Base-by-base conservation (phyloP, 2,113 vertebrate species). In the Phylloscopus trochiloides region DNA sequence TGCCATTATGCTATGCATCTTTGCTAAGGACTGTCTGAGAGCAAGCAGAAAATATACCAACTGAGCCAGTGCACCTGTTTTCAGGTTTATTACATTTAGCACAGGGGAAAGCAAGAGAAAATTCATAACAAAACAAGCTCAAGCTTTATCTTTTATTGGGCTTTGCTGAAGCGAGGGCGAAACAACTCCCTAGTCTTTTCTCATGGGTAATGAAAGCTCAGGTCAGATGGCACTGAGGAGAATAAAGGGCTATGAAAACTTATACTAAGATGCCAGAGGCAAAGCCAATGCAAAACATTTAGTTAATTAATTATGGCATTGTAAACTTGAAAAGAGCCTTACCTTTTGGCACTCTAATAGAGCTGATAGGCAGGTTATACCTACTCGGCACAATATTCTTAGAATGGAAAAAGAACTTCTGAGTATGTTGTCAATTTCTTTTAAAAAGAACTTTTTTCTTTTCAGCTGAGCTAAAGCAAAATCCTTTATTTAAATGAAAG, bases 21-120 rank as follows among this genome's bases (percentile, higher is more conserved):
- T 78, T 75, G 48, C 51, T 81, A 71, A 88, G 38, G 52, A 63
- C 38, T 43, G 45, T 81, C 57, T 84, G 72, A 93, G 42, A 73
- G 51, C 54, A 86, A 63, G 79, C 9, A 88, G 22, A 55, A 97
- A 96, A 95, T 76, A 77, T 1, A 34, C 71, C 62, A 59, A 4
- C 17, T 3, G 57, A 94, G 78, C 31, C 87, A 91, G 71, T n/a
- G 67, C 83, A 97, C 94, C 91, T 95, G 92, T 74, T 96, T 63
- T 63, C 52, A 75, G 54, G 51, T 86, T 93, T 84, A 96, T 95
- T 95, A 91, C 65, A 36, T 73, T 73, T 65, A 94, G 62, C 61
- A 75, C 57, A 65, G 79, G 75, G 79, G 84, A 80, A 92, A 92
- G 84, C 91, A 79, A 65, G 42, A 97, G 20, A 94, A 65, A 68